These are phyloP conservation scores for Phlogophora meticulosa DNA, from an alignment of 2,888 invertebrate species.

Conservation along the genomic window DNA sequence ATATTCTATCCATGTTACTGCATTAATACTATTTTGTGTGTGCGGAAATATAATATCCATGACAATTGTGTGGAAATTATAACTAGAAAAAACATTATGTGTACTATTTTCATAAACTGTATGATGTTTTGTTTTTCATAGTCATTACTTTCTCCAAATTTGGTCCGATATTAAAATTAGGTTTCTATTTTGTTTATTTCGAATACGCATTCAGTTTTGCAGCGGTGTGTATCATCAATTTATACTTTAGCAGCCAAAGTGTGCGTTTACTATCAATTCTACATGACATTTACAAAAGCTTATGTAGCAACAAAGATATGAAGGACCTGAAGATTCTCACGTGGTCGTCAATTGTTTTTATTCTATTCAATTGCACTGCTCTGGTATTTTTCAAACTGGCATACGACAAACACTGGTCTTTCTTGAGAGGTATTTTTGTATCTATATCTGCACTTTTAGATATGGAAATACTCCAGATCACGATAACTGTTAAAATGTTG, in stretches of 20 bases:
- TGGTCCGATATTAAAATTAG: not conserved
- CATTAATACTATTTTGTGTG: conserved; percentile 15
- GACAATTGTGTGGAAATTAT: conserved; percentile 20
- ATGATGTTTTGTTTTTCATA: too few relatives aligned
- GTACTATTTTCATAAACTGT: not conserved
- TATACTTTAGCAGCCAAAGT: conserved; percentile 40
- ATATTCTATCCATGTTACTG: conserved; percentile 35
- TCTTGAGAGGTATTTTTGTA: conserved; percentile 38
- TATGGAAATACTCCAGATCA: conserved; percentile 36
- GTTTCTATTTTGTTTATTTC: conserved; percentile 38
- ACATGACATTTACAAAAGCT: conserved; percentile 21
- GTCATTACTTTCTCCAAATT: conserved; percentile 6
- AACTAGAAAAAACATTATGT: conserved; percentile 19
- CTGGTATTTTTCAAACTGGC: conserved; percentile 19
- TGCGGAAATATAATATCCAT: conserved; percentile 41
- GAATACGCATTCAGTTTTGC: conserved; percentile 33
- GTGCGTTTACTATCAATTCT: conserved; percentile 30
- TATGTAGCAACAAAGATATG: not conserved
- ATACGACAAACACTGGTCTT: conserved; percentile 18
- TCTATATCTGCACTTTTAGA: conserved; percentile 33
- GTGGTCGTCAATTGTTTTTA: conserved; percentile 17
- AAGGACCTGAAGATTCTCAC: conserved; percentile 17
- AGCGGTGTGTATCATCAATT: conserved; percentile 26
- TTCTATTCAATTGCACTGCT: conserved; percentile 1
- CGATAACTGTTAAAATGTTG: conserved; percentile 12